Evolutionary conservation across 1,140 invertebrate genomes (phyloP), one percentile per base, ranked within the genome.

Genomic region (Drosophila lacteicornis): DNA sequence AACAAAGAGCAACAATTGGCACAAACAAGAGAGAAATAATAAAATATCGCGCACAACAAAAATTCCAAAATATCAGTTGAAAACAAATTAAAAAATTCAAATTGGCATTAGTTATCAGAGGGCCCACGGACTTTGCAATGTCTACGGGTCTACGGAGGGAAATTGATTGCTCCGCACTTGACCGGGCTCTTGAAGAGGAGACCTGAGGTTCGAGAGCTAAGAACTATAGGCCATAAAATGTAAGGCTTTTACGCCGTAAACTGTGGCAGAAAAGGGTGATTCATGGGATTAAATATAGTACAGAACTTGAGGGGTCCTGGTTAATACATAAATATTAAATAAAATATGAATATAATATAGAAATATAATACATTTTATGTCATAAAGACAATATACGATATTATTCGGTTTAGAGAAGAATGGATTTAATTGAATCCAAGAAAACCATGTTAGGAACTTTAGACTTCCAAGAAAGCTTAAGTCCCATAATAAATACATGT

Each of bases 1-100:
- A 85, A 82, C 80, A 82, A 82, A 78, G 69, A 73, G 68, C 77
- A 36, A 51, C 62, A 60, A 71, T 77, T 86, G 68, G 67, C 82
- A 86, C 85, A 75, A 79, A 81, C 71, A 85, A 62, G 27, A 19
- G 15, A 66, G 36, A 47, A 63, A 55, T 17, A 57, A 57, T 12
- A 43, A 58, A 38, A 27, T 11, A 51, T 40, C 36, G 27, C 36
- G 27, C 43, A 25, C 45, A 47, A 47, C 22, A 69, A 45, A 76
- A 47, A n/a, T 30, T 8, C 33, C 19, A 40, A 68, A 66, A 67
- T 58, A 76, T 74, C 53, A 76, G 74, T 67, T 42, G 60, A 84
- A 65, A 80, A 59, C 65, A 76, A 76, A 81, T 76, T 81, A 70
- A 69, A 65, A 63, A 69, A 80, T 50, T 45, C 25, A 82, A 79